Conservation (phyloP, 2,113 vertebrate genomes). For the Phalacrocorax aristotelis region DNA sequence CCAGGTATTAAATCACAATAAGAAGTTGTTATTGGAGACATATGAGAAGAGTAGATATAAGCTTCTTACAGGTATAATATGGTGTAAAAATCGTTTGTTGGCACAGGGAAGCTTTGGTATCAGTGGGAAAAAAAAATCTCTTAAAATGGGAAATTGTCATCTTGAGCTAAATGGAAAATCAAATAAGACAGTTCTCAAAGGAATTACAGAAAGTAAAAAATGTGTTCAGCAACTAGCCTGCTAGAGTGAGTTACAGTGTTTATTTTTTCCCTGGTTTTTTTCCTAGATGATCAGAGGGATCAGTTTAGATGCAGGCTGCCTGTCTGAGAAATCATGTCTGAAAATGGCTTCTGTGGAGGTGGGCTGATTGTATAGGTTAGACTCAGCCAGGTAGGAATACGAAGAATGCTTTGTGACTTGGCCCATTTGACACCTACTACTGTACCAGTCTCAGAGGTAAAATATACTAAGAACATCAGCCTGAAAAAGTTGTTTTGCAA, state of each 20-base stretch:
- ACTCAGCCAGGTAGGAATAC: background rate
- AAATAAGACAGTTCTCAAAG: background rate
- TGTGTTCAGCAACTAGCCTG: background rate
- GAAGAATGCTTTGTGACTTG: background rate
- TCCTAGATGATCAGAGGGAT: background rate
- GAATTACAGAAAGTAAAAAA: background rate
- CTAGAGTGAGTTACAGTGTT: background rate
- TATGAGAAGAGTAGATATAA: background rate
- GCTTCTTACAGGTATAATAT: background rate
- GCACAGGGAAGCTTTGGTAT: background rate
- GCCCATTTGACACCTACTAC: background rate
- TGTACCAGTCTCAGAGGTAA: background rate
- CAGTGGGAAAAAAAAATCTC: background rate
- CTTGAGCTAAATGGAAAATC: conserved; percentile 1
- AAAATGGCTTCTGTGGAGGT: background rate
- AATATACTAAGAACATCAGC: background rate
- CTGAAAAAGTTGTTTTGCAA: background rate
- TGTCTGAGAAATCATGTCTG: background rate
- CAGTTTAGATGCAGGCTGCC: background rate
- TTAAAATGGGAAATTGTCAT: background rate
- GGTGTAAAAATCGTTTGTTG: background rate
- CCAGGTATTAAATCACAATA: background rate
- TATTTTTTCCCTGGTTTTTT: background rate
- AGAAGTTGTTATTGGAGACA: background rate
- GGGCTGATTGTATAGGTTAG: background rate